Conservation (phyloP, 1,140 invertebrate species). For the Metaphire vulgaris region DNA sequence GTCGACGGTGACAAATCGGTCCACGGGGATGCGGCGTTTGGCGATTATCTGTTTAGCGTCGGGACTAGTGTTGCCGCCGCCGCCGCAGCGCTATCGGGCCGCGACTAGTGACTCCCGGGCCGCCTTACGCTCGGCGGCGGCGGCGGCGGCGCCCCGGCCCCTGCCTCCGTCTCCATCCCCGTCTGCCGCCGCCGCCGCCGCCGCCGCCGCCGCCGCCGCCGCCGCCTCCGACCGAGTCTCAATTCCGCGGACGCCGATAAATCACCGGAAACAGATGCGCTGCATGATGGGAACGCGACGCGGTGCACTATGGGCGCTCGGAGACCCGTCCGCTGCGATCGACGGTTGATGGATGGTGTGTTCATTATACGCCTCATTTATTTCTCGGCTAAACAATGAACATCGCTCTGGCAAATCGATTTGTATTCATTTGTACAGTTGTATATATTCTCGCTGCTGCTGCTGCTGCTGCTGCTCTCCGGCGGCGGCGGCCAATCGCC, state of each 20-base stretch:
- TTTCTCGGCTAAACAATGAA: background rate
- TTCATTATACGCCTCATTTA: background rate
- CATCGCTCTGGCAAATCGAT: background rate
- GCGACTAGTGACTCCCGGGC: background rate
- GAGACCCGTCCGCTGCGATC: background rate
- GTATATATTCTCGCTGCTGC: background rate
- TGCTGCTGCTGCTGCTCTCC: no score
- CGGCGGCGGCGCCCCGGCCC: no score
- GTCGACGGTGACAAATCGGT: background rate
- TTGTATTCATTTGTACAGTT: background rate
- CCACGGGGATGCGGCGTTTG: background rate
- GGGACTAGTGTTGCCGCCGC: background rate
- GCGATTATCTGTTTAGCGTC: constrained; percentile 2
- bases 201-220: no score
- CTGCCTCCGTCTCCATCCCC: no score
- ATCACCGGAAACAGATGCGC: background rate
- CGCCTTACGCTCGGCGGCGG: no score
- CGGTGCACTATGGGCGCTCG: background rate
- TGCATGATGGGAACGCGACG: background rate
- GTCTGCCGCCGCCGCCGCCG: no score
- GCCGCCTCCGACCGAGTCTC: no score
- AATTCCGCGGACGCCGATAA: background rate
- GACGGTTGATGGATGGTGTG: background rate
- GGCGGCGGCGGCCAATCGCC: no score
- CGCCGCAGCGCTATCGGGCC: background rate